Evolutionary conservation across 1,140 invertebrate species (phyloP).

Genomic region (Drosophila paulistorum): DNA sequence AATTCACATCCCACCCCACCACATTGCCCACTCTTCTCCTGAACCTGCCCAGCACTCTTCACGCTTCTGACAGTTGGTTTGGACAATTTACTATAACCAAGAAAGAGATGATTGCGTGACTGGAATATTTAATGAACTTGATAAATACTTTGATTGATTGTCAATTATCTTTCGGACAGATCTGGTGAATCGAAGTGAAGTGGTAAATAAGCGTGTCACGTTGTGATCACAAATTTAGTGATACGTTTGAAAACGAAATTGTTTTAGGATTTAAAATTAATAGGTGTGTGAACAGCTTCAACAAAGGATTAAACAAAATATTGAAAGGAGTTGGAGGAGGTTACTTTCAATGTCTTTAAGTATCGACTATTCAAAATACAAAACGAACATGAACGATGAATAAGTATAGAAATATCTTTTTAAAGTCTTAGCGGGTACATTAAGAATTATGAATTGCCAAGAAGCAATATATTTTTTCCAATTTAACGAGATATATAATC

Average conservation of each 20-base stretch:
- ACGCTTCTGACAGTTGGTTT: not conserved
- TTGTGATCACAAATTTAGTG: not conserved
- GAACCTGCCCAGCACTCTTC: not conserved
- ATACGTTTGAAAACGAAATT: not conserved
- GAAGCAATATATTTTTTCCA: no score
- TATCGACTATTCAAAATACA: no score
- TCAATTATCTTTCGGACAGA: slow-evolving; percentile 4
- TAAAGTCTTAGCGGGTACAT: no score
- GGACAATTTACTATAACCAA: slow-evolving; percentile 1
- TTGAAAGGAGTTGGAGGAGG: no score
- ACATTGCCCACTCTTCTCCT: not conserved
- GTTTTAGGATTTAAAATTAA: no score
- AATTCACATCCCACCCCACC: not conserved
- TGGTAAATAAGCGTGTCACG: slow-evolving; percentile 9
- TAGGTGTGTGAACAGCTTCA: no score
- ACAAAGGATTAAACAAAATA: no score
- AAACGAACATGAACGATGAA: no score
- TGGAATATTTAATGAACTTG: slow-evolving; percentile 10
- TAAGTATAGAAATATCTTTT: no score
- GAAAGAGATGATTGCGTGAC: slow-evolving; percentile 48
- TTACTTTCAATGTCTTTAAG: no score
- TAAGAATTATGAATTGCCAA: no score
- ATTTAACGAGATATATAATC: no score
- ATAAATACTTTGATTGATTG: slow-evolving; percentile 16
- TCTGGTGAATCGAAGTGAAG: not conserved